Evolutionary conservation across 2,888 invertebrate species (phyloP).

Genomic region (Dendrolimus pini): DNA sequence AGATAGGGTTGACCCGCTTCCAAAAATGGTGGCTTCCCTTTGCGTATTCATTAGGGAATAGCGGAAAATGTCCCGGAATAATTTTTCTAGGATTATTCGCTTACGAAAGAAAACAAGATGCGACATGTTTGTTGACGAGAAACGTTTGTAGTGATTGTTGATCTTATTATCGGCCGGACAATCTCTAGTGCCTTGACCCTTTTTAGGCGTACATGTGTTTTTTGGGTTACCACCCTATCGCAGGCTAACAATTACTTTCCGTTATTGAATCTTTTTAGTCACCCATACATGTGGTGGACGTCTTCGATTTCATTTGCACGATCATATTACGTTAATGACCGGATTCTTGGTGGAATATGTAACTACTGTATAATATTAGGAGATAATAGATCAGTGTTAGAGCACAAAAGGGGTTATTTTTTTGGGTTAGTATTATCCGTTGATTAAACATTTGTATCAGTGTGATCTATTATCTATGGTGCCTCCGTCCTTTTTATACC

Average conservation of each 20-base stretch:
- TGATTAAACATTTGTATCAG: too few relatives aligned
- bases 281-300: too few relatives aligned
- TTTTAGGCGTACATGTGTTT: constrained; percentile 5
- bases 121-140: constrained; percentile 11
- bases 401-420: too few relatives aligned
- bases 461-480: too few relatives aligned
- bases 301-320: too few relatives aligned
- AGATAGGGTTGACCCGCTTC: constrained; percentile 51
- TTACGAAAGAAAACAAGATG: constrained; percentile 45
- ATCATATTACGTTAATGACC: too few relatives aligned
- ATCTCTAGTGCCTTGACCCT: constrained; percentile 3
- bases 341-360: too few relatives aligned
- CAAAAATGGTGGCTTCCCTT: constrained; percentile 29
- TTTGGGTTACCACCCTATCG: background rate
- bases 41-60: constrained; percentile 56
- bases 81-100: constrained; percentile 47
- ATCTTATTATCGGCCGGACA: constrained; percentile 22
- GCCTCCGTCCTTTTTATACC: too few relatives aligned
- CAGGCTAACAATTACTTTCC: constrained; percentile 1
- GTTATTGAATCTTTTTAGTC: background rate
- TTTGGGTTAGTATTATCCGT: too few relatives aligned
- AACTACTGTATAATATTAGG: too few relatives aligned
- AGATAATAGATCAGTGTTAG: too few relatives aligned
- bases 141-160: constrained; percentile 21
- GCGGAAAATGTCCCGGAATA: constrained; percentile 50